These are phyloP conservation scores for Lycodopsis pacificus DNA, from an alignment of 2,797 vertebrate genomes.

Conservation along the genomic window DNA sequence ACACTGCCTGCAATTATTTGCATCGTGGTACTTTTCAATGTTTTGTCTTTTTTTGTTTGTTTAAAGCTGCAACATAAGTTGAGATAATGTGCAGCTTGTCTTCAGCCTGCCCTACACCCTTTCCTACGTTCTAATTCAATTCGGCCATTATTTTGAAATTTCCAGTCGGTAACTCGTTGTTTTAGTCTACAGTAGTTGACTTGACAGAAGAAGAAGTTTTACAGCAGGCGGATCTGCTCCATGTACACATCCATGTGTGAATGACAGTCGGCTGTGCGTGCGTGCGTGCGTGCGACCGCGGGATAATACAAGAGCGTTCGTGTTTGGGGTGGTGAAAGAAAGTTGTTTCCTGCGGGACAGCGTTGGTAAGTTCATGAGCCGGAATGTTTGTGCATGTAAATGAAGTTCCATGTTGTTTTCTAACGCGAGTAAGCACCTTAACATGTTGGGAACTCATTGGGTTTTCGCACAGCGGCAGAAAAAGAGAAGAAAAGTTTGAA, in stretches of 20 bases:
- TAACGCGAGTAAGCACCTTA: not conserved
- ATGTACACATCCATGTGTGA: not conserved
- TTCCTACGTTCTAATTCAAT: not conserved
- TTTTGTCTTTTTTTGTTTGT: not conserved
- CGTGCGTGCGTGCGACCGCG: constrained; percentile 7
- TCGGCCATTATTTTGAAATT: constrained; percentile 47
- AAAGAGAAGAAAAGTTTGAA: not conserved
- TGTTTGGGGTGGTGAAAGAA: not conserved
- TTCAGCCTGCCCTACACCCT: not conserved
- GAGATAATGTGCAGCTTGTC: not conserved
- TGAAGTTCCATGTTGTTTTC: not conserved
- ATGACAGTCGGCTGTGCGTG: constrained; percentile 33
- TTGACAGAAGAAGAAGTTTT: constrained; percentile 49
- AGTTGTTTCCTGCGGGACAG: not conserved
- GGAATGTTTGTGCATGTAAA: not conserved
- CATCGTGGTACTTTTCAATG: not conserved
- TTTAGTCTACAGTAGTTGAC: not conserved
- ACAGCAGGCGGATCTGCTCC: constrained; percentile 6
- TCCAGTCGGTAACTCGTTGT: fast-evolving
- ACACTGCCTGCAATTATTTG: not conserved
- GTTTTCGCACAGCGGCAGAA: not conserved
- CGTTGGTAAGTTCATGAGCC: constrained; percentile 40
- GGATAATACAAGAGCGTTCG: constrained; percentile 3
- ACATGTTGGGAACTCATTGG: not conserved
- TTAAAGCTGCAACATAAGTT: not conserved